Base-by-base conservation (phyloP, 2,888 invertebrate genomes). In the Byasa hedistus region DNA sequence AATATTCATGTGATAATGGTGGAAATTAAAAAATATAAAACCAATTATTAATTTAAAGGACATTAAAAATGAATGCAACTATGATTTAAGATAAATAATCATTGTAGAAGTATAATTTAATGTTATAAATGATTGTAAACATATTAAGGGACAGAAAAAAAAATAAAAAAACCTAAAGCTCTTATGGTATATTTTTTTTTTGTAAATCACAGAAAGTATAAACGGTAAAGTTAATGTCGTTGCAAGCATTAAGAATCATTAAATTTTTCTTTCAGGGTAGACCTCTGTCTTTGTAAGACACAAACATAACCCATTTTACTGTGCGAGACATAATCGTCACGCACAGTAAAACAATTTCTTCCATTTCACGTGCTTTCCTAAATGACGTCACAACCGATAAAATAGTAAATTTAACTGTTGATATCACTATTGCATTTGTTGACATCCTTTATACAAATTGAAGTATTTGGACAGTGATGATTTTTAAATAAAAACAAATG, bases 1-100 rank as follows among this genome's bases (percentile, higher is more conserved):
- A 99, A 99, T 83, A 98, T 99, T 79, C 99, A 99, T 91, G 97
- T 98, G 69, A 96, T 99, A 68, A 99, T 99, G 98, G 98, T 99
- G 2, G 99, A 99, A 93, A 97, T 99, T 71, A 99, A 99, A 87
- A 99, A 99, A 91, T 99, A 99, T 88, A 99, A 99, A 91, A 98
- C 98, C 10, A 97, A 96, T 85, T 99, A 97, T 90, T 98, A 92
- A 90, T 57, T 39, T 58, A 52, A 21, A 15, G 19, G 4, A 7
- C 21, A 21, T 21, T 52, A 5, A 32, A 32, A 32, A 32, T 32
- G 7, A 10, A 32, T 32, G 10, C 10, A 5, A 32, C 7, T 32
- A 10, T 32, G 10, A 10, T 32, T 32, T 32, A 32, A 32, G 32
- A 32, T 32, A 7, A 32, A 32, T 32, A 32, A 32, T 32, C 8